Evolutionary conservation across 2,888 invertebrate genomes (phyloP), one percentile per base, ranked within the genome.

Genomic region (Horisme vitalbata): DNA sequence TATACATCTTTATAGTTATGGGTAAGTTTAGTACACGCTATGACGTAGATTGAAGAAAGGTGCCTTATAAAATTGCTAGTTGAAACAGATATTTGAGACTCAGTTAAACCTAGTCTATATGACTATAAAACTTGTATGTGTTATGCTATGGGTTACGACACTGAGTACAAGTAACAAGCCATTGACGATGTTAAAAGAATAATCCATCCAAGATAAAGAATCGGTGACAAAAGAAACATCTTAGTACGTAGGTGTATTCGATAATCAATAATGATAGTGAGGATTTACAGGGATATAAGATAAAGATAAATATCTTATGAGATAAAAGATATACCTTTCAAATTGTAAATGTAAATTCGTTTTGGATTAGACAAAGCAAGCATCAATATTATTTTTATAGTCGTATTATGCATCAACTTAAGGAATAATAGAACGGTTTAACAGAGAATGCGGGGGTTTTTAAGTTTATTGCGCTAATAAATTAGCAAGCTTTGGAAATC

Each of bases 171-270:
- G 11, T 28, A 21, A 41, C 8, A 35, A 30, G 6, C 3, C 24
- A 39, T 45, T 48, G 28, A 41, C 54, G 57, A 61, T 62, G 61
- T 65, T 62, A 60, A 51, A 57, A 57, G 53, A 63, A 67, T 61
- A 67, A 69, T 66, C 60, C 54, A 44, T 65, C 61, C 55, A 41
- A 63, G 65, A 69, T 71, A 67, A 67, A 56, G 49, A 54, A 61
- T 69, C 59, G 56, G 61, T 68, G 74, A 78, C 71, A 74, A 72
- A 72, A 66, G 61, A 68, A 60, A 65, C 59, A 68, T 63, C 11
- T 63, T 57, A 59, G 54, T 57, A 50, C 59, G 68, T 71, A 61
- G 60, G 65, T 56, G 68, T 55, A 36, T 23, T 30, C 26, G 65
- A 71, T 68, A 52, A 52, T 58, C 30, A 61, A 35, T 46, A 54